Percentiles rank a stretch among this genome's conserved stretches.
Evolutionary conservation across 2,797 vertebrate genomes (phyloP).

Genomic region (Lophotriccus pileatus): DNA sequence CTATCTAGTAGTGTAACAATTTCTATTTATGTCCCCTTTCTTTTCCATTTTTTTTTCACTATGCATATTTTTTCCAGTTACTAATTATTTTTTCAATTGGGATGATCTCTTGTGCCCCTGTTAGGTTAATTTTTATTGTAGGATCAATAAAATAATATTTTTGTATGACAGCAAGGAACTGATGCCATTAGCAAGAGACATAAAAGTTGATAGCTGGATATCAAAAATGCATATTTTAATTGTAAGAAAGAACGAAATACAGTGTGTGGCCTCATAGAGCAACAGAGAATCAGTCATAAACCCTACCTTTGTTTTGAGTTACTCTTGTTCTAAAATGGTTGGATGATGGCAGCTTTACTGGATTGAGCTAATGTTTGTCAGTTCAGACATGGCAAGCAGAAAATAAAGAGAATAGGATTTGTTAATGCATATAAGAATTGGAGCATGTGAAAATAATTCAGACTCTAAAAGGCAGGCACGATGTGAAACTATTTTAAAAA

Average conservation of each 20-base stretch:
- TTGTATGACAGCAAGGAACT: neutral
- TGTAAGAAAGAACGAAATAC: neutral
- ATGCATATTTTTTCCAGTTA: neutral
- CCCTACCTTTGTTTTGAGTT: neutral
- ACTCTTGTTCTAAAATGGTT: neutral
- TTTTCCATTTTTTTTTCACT: neutral
- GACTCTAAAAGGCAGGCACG: neutral
- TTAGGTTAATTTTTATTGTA: neutral
- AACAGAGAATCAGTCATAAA: neutral
- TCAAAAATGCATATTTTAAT: neutral
- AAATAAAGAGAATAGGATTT: neutral
- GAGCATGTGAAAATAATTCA: conserved; percentile 22
- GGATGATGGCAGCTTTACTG: neutral
- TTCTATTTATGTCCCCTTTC: neutral
- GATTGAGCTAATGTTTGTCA: neutral
- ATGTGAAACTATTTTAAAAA: neutral
- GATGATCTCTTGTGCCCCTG: neutral
- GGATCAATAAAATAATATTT: neutral
- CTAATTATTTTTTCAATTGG: neutral
- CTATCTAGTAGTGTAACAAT: neutral
- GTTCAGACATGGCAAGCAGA: neutral
- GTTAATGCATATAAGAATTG: conserved; percentile 6
- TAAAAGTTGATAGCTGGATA: neutral
- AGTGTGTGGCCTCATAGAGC: neutral
- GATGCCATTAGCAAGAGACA: neutral